Base-by-base conservation (phyloP, 2,888 invertebrate genomes). In the Orchesellides sinensis region DNA sequence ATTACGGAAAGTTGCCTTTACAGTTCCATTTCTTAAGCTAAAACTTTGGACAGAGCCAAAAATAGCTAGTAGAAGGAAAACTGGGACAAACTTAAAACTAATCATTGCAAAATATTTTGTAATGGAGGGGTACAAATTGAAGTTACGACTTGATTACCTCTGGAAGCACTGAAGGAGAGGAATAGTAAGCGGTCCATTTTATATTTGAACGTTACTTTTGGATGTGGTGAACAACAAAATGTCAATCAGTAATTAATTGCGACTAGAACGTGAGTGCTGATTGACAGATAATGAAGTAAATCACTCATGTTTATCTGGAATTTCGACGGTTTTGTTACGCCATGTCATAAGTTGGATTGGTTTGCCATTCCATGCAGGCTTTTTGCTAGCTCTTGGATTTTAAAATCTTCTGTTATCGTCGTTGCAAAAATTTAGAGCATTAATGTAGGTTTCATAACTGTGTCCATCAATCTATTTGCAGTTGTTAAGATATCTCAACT, bases 1-100 rank as follows among this genome's bases (percentile, higher is more conserved):
- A 45, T 84, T 84, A n/a, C 54, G 54, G 65, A 78, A 84, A 10
- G 63, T 82, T 45, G 84, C 84, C 21, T 68, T 56, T 6, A 69
- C 52, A 12, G 77, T 77, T 21, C 63, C 75, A 69, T 84, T 84
- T 25, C 75, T 69, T 10, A 70, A 56, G n/a, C 45, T 68, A 21
- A 21, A 70, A 65, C 70, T 54, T 32, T 75, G 68, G 6, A 69
- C 61, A 21, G 40, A 63, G 45, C 52, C 65, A 32, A 75, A 25
- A 45, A 73, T n/a, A 19, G 63, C 81, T 6, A 40, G 25, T 10
- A 56, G 27, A 8, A 69, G 6, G 56, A 68, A 0, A 10, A 52
- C 61, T 4, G 21, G 10, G 72, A 40, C 25, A 40, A 10, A 27
- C 45, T 40, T 73, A 12, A 59, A 47, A 5, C 14, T 10, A 6